phyloP scores from a whole-genome alignment of 2,888 invertebrate species.

The Tenthredo notha region DNA sequence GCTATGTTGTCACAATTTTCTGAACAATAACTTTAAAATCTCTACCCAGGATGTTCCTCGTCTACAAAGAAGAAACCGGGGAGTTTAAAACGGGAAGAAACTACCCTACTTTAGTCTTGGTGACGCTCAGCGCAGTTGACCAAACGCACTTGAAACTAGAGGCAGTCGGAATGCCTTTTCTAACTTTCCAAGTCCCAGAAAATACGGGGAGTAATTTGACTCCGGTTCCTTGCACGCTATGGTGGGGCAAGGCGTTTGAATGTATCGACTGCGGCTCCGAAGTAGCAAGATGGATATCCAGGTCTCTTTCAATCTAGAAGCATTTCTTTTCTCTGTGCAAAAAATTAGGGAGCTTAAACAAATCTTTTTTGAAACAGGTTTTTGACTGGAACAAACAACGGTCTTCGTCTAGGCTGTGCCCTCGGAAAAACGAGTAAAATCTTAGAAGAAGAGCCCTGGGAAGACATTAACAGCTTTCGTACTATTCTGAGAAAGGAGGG shows the following conservation, averaged over 20 bases:
- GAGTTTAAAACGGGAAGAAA: conserved; percentile 78
- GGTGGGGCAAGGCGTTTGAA: conserved; percentile 75
- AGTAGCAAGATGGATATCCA: conserved; percentile 82
- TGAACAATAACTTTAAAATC: conserved; percentile 34
- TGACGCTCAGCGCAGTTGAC: conserved; percentile 77
- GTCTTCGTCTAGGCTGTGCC: conserved; percentile 68
- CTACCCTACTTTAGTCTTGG: conserved; percentile 78
- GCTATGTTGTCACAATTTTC: neutral
- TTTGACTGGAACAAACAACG: conserved; percentile 66
- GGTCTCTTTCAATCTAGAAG: conserved; percentile 65
- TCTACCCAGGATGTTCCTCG: conserved; percentile 76
- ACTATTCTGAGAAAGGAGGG: conserved; percentile 68
- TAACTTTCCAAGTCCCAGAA: conserved; percentile 77
- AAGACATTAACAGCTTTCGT: conserved; percentile 66
- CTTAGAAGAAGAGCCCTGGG: conserved; percentile 62
- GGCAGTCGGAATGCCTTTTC: conserved; percentile 78
- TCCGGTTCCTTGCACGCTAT: conserved; percentile 68
- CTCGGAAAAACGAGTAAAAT: conserved; percentile 52
- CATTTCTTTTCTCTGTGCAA: neutral
- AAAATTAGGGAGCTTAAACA: neutral
- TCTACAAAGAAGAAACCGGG: conserved; percentile 76
- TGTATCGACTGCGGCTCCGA: conserved; percentile 84
- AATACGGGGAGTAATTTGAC: conserved; percentile 54
- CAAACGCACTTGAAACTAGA: conserved; percentile 76
- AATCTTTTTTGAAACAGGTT: conserved; percentile 62